phyloP scores from a whole-genome alignment of 2,797 vertebrate species.

The Mormyrops boulengeri region DNA sequence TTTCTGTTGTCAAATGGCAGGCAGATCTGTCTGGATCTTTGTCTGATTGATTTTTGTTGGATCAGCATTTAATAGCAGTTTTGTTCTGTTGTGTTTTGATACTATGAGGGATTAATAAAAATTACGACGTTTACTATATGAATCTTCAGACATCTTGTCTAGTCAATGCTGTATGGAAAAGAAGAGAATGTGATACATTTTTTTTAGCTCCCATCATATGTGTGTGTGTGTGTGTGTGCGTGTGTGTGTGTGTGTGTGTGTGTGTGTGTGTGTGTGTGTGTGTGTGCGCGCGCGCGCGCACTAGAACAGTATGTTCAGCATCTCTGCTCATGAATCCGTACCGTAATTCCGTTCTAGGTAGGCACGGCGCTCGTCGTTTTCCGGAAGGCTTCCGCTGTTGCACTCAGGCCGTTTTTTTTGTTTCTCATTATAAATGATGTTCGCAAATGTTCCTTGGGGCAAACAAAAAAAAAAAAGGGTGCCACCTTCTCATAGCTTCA shows the following conservation, averaged over 20 bases:
- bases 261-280: constrained; percentile 36
- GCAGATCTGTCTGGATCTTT: constrained; percentile 51
- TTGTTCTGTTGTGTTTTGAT: constrained; percentile 2
- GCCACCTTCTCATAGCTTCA: background rate
- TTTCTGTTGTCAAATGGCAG: constrained; percentile 31
- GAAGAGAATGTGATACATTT: constrained; percentile 19
- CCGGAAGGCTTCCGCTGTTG: background rate
- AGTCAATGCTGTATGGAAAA: background rate
- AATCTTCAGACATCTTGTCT: background rate
- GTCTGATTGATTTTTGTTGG: constrained; percentile 51
- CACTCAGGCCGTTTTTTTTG: background rate
- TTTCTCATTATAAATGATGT: background rate
- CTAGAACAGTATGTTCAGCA: background rate
- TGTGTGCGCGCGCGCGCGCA: constrained; percentile 36
- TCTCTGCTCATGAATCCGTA: background rate
- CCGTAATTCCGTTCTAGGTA: background rate
- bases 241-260: background rate
- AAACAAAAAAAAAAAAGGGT: background rate
- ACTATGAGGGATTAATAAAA: background rate
- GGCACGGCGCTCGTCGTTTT: background rate
- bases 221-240: constrained; percentile 14
- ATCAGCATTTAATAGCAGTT: background rate
- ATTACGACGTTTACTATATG: background rate
- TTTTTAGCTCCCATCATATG: background rate
- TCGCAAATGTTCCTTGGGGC: background rate